Base-by-base conservation (phyloP, 2,113 vertebrate species). In the Cinclus cinclus region DNA sequence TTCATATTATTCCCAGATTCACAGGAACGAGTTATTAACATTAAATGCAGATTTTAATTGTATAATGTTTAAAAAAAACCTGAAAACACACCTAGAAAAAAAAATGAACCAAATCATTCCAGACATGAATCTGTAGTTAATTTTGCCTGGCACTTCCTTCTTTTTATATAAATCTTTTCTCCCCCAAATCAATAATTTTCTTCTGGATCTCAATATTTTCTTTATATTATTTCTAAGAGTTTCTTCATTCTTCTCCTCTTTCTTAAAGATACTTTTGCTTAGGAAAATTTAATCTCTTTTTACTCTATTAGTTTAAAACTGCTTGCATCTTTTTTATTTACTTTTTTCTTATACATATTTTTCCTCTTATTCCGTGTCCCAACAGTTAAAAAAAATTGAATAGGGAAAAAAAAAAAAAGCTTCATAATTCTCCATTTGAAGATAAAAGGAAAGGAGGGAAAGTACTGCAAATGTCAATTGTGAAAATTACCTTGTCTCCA, bases 401-500 rank as follows among this genome's bases (percentile, higher is more conserved):
- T 47, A 42, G 4, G 4, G 3, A 0, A 15, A 37, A 37, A 37
- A n/a, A 60, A 31, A 83, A 35, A 83, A 41, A 7, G 5, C 10
- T 93, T 88, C 35, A 70, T 77, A 70, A 63, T 67, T 93, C 47
- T 94, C 37, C 24, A 71, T 35, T 4, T 67, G 76, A 90, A 77
- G 46, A 75, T 63, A 75, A 91, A 93, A 67, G 15, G 47, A 93
- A 63, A 67, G 58, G 59, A 68, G 35, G 24, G 55, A 80, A 33
- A 60, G 18, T 28, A 55, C 14, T 91, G 63, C n/a, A 83, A 68
- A 81, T 68, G 94, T 92, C 93, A 90, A 78, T 81, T 85, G 73
- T 2, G 44, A 74, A 95, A 95, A 97, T 94, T 88, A 86, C 80
- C 73, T 94, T 70, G 30, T 95, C 67, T 93, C 85, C 2, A 2